Base-by-base conservation (phyloP, 2,888 invertebrate species). In the Folsomia manolachei region DNA sequence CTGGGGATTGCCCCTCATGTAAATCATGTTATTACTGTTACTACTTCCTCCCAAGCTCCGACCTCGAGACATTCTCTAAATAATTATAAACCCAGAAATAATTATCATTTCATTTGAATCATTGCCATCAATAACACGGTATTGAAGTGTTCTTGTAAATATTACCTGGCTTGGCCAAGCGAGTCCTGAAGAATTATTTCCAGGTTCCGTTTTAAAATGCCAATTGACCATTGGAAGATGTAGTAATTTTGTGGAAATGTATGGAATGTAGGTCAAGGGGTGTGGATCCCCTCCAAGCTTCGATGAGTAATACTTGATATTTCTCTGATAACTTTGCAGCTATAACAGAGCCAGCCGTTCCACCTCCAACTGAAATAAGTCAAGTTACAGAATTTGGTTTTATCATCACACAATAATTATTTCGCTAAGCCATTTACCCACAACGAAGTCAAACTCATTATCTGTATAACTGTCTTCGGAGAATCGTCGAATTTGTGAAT, bases 241-340 rank as follows among this genome's bases (percentile, higher is more conserved):
- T n/a, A 71, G 7, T 2, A 72, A 61, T 18, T 65, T 4, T 2
- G 61, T 25, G 14, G 68, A 27, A 9, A 69, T 23, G 0, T 60
- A 23, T 1, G 77, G 77, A 27, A 77, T 51, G 19, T 64, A 62
- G 0, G 69, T 63, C 25, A 74, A 18, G 2, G 76, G 76, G 27
- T 74, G 74, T 0, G 76, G 76, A 23, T 74, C 69, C 0, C 74
- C 74, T 24, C 76, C 76, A 4, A n/a, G 74, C 76, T 52, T 76
- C 76, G 0, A 76, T 23, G 39, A 63, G 56, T 14, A 75, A 60
- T n/a, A 75, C 68, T 23, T 18, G 26, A 27, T 53, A 64, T 11
- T 26, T 7, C 21, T 64, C n/a, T 7, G 64, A 64, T 25, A 64
- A 64, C 19, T 27, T 64, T 1, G 27, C 26, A 27, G 64, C 64